phyloP scores from a whole-genome alignment of 2,888 invertebrate species.

The Drosophila nr. fundita region DNA sequence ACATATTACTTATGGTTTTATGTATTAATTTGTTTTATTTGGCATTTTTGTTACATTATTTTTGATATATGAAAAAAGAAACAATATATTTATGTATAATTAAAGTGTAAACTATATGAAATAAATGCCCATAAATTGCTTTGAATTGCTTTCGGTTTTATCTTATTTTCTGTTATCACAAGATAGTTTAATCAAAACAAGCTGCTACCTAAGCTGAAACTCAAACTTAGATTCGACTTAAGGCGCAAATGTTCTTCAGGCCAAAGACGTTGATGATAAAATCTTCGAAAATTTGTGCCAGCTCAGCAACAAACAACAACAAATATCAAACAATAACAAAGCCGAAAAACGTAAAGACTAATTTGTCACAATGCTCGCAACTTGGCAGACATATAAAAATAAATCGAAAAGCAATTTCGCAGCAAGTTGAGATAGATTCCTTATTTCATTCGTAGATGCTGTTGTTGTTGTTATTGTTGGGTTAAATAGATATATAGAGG shows the following conservation, averaged over 20 bases:
- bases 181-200: conserved; percentile 6
- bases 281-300: conserved; percentile 45
- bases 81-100: no score
- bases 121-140: neutral
- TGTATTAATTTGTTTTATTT: no score
- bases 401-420: conserved; percentile 80
- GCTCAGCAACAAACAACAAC: conserved; percentile 31
- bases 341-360: conserved; percentile 57
- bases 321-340: conserved; percentile 32
- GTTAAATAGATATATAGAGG: conserved; percentile 66
- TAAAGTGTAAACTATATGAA: neutral
- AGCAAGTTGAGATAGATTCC: conserved; percentile 56
- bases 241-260: conserved; percentile 13
- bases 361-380: conserved; percentile 76
- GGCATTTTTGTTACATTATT: no score
- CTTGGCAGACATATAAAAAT: conserved; percentile 74
- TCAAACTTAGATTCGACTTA: neutral
- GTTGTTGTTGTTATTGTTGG: conserved; percentile 42
- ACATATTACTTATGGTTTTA: neutral
- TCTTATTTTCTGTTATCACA: neutral
- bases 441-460: conserved; percentile 12
- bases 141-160: neutral
- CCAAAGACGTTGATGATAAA: conserved; percentile 29
- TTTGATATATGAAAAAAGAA: no score
- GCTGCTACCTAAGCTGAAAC: conserved; percentile 3